Percentiles rank a stretch among this genome's conserved stretches.
phyloP scores from a whole-genome alignment of 2,888 invertebrate genomes.

The Sipha maydis region DNA sequence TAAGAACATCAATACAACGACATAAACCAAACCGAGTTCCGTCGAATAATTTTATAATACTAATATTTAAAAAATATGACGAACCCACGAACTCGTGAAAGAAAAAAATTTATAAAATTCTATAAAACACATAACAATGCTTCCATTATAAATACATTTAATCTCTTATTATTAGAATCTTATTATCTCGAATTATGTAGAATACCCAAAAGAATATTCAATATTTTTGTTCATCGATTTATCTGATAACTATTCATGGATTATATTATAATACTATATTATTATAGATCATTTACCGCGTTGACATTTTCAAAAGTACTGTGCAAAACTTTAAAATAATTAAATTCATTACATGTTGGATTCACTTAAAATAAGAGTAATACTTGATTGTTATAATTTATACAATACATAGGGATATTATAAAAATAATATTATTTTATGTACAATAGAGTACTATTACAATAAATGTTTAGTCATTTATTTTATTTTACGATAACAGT shows the following conservation, averaged over 20 bases:
- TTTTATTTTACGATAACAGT: background rate
- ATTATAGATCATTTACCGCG: background rate
- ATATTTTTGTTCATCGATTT: background rate
- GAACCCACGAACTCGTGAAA: background rate
- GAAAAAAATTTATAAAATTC: background rate
- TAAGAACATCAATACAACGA: background rate
- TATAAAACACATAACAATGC: background rate
- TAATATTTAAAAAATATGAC: background rate
- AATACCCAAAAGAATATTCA: background rate
- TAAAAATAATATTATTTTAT: background rate
- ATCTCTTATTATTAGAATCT: too few relatives aligned
- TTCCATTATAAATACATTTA: background rate
- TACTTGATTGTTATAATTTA: too few relatives aligned
- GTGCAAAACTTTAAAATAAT: background rate
- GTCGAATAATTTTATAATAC: background rate
- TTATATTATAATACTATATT: too few relatives aligned
- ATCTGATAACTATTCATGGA: background rate
- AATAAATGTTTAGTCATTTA: background rate
- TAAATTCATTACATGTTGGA: background rate
- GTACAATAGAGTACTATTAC: background rate
- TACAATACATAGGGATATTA: background rate
- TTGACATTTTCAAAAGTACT: too few relatives aligned
- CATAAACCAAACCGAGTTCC: background rate
- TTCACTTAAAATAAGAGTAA: background rate
- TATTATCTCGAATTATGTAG: too few relatives aligned